Evolutionary conservation across 2,888 invertebrate genomes (phyloP), one percentile per base, ranked within the genome.

Genomic region (Gymnosoma rotundatum): DNA sequence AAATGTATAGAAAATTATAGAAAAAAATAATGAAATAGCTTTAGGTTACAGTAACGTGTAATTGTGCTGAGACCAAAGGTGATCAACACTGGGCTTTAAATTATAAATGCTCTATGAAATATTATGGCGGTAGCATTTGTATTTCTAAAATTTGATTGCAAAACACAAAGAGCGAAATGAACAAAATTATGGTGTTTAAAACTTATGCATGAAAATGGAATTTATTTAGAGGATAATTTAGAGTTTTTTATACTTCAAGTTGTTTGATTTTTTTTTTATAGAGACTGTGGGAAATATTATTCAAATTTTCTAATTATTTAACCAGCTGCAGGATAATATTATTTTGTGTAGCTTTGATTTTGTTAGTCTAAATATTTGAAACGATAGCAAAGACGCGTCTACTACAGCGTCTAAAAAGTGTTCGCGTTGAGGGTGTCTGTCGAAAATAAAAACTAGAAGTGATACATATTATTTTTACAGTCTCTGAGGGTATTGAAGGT

Each of bases 41-140:
- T 64, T 25, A 38, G 50, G 64, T 78, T 78, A 78, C 72, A 66
- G 56, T 66, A 58, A n/a, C 12, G n/a, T 58, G 52, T 61, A 79
- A 79, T 79, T 73, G 73, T 66, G 32, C 42, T 16, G 56, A 72
- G 79, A 66, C 66, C 60, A 79, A 73, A 79, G 66, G 73, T 73
- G 66, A 73, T 73, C 73, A 79, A 58, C 58, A 72, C 72, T 52
- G 72, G 58, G 42, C 61, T 52, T 61, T 70, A 54, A 69, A 63
- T 67, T 20, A 69, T 61, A 42, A 60, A 8, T 7, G 25, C n/a
- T 36, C 16, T 54, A 3, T 50, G 12, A 25, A 32, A 12, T 48
- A 42, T n/a, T 21, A 12, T 16, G n/a, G 61, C 10, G 45, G 76
- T 61, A 63, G 70, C 54, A 14, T 21, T 58, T 21, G 21, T 45